A percentile compares a stretch with the other conserved stretches of the same genome.
phyloP scores from a whole-genome alignment of 2,888 invertebrate genomes.

The Athripsodes cinereus region DNA sequence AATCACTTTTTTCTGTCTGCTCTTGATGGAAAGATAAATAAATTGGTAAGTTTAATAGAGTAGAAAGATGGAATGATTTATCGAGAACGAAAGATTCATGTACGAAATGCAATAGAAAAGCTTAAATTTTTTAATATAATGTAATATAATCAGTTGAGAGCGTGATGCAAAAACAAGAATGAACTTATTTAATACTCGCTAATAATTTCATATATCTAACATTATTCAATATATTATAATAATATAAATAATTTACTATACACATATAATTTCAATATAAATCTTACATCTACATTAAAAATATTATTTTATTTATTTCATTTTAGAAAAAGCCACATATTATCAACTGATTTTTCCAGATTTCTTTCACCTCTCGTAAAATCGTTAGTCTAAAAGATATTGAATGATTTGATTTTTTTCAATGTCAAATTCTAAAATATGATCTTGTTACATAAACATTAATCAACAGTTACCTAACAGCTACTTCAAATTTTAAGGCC shows the following conservation, averaged over 20 bases:
- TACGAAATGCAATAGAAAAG: too few species aligned
- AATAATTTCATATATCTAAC: neutral
- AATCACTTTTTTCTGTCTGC: too few species aligned
- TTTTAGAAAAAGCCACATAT: slow-evolving; percentile 8
- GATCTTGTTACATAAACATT: slow-evolving; percentile 11
- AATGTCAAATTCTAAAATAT: slow-evolving; percentile 2
- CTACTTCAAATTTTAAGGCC: slow-evolving; percentile 12
- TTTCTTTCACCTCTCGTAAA: neutral
- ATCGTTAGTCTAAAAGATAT: neutral
- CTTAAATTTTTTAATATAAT: too few species aligned
- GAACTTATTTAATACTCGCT: neutral
- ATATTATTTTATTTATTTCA: neutral
- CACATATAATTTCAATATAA: slow-evolving; percentile 2
- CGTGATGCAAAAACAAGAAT: neutral
- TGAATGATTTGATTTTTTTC: neutral
- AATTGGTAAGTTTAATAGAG: too few species aligned
- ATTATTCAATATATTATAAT: too few species aligned
- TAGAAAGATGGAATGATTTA: too few species aligned
- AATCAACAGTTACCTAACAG: slow-evolving; percentile 20
- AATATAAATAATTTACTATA: slow-evolving; percentile 2
- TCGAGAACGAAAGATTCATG: too few species aligned
- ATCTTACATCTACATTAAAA: slow-evolving; percentile 6
- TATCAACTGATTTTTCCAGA: neutral
- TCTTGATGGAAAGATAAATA: too few species aligned
- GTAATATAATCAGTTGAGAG: too few species aligned